Evolutionary conservation across 2,888 invertebrate species (phyloP), one percentile per base, ranked within the genome.

Genomic region (Orthosia gothica): DNA sequence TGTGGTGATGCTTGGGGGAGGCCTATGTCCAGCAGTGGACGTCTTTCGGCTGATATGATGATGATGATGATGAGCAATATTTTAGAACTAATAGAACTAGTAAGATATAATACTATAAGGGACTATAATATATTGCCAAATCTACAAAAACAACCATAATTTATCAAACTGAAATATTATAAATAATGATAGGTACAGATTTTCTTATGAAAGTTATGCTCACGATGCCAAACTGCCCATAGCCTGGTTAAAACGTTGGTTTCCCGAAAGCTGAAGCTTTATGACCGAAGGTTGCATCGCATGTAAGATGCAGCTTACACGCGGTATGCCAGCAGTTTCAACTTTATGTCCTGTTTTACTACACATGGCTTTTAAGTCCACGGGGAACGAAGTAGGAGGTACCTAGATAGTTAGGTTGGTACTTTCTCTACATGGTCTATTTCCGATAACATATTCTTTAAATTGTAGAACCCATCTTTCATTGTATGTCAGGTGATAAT

Each of bases 271-370:
- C 57, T 58, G 49, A 1, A 62, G 23, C 57, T 83, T 50, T 40
- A 62, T 20, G 63, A 81, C 58, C 55, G 64, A 58, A 74, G 69
- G 70, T 70, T 72, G 68, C 71, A 84, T 64, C 72, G 61, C 81
- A 81, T 82, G 70, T 77, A 81, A 81, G 77, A 70, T 77, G 85
- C 82, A 74, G 70, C 74, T 70, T 81, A 85, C 77, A 84, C 85
- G 82, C 32, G 77, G 69, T 67, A 74, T 59, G 59, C 70, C 65
- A 76, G 76, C 23, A 74, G 71, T 76, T 79, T 65, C 55, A 61
- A 45, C 26, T 82, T 82, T 84, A 82, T 76, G 71, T 73, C 76
- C 68, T 68, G 71, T 77, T 76, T 83, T 84, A 85, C 70, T 82
- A 66, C 84, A 82, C 76, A 72, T 76, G 49, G 84, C 84, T 84